Base-by-base conservation (phyloP, 2,113 vertebrate species). In the Poicephalus gulielmi region DNA sequence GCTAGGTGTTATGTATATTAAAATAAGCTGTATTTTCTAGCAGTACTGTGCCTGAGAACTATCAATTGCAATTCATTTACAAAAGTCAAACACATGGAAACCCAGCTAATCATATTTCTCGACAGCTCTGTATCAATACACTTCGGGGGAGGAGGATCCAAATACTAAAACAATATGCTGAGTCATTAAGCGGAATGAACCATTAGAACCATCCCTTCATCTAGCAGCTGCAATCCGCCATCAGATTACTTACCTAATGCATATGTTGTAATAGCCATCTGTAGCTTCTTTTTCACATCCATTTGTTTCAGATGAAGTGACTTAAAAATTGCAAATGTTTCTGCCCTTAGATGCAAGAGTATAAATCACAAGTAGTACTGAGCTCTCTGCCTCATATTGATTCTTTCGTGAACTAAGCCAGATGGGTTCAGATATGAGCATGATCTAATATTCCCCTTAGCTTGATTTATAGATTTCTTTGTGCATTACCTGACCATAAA, bases 381-480 rank as follows among this genome's bases (percentile, higher is more conserved):
- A 23, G 91, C 95, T 86, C 93, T 97, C 97, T 98, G 88, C 88
- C 95, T 82, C 67, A 68, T 97, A 98, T 98, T 71, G 97, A 98
- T 98, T 98, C 96, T 95, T 97, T 92, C 0, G 80, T 97, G 97
- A 97, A 98, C 39, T 94, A 95, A 98, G 97, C 97, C 97, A 98
- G 97, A 98, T 97, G 96, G 95, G 97, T 97, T 98, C 97, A 89
- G 93, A 98, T 97, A 96, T 76, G 94, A 97, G 96, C 97, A 95
- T 97, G 97, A 97, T 98, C 97, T 98, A 97, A 98, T 98, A 98
- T 97, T 97, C 97, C 94, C 95, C 95, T 94, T 97, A 83, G 96
- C 97, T 94, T 98, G 98, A 98, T 98, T 98, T 98, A 98, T 98
- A 97, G 98, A 98, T 98, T 98, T 97, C 97, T 96, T 97, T 96